phyloP scores from a whole-genome alignment of 2,113 vertebrate species.

The Suncus etruscus region DNA sequence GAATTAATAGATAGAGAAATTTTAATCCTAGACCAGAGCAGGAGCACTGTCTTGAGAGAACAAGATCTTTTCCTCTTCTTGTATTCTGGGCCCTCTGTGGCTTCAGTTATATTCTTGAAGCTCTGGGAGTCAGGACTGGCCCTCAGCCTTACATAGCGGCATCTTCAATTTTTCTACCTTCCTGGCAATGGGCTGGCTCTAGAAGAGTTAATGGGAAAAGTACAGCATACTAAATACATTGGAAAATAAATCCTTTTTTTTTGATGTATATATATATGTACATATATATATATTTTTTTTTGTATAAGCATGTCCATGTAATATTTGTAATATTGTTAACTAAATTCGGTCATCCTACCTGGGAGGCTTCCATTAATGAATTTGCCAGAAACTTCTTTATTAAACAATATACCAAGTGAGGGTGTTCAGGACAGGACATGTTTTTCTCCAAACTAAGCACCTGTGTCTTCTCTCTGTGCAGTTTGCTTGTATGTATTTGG shows the following conservation, averaged over 20 bases:
- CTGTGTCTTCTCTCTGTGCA: neutral
- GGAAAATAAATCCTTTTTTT: slow-evolving; percentile 11
- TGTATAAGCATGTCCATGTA: neutral
- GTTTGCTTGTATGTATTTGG: neutral
- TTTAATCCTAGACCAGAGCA: neutral
- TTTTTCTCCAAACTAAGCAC: neutral
- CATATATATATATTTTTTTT: no score
- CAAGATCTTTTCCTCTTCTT: no score
- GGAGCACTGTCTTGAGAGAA: neutral
- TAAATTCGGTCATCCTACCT: neutral
- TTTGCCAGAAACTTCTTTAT: neutral
- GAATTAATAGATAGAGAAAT: slow-evolving; percentile 17
- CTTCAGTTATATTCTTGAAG: neutral
- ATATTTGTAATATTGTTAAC: slow-evolving; percentile 16
- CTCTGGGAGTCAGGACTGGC: neutral
- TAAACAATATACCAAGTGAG: neutral
- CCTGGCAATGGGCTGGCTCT: neutral
- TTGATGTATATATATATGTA: neutral
- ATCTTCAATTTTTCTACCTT: neutral
- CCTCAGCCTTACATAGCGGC: neutral
- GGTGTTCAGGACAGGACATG: neutral
- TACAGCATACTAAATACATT: neutral
- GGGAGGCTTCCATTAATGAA: neutral
- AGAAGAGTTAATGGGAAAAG: neutral
- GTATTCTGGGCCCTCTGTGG: no score